Percentiles rank a stretch among this genome's conserved stretches.
Conservation (phyloP, 2,888 invertebrate genomes). For the Patella ulyssiponensis region DNA sequence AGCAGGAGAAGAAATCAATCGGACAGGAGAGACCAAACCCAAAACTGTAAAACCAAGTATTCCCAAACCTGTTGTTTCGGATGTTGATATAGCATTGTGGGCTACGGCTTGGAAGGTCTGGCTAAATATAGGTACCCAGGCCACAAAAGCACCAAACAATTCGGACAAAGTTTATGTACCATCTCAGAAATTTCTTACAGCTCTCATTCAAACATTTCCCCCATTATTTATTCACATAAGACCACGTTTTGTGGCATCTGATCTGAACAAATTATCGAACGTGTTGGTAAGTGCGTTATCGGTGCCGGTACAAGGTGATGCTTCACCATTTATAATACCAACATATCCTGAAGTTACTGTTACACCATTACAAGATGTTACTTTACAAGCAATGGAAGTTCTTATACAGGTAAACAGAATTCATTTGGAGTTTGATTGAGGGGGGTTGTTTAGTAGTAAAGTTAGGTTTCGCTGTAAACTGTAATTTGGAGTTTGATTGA, state of each 20-base stretch:
- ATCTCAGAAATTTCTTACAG: conserved; percentile 93
- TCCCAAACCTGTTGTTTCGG: conserved; percentile 33
- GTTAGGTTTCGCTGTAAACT: no score
- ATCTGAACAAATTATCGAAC: conserved; percentile 85
- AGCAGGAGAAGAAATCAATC: conserved; percentile 54
- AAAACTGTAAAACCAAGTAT: conserved; percentile 12
- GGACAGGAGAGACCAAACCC: conserved; percentile 47
- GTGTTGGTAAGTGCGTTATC: conserved; percentile 84
- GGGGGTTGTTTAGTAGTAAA: not conserved
- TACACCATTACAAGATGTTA: conserved; percentile 87
- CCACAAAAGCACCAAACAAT: conserved; percentile 77
- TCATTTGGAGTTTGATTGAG: not conserved
- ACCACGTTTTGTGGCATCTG: conserved; percentile 77
- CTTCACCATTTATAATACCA: conserved; percentile 85
- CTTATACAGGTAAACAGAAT: conserved; percentile 81
- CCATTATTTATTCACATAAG: conserved; percentile 92
- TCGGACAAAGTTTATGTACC: conserved; percentile 81
- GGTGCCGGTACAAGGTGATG: conserved; percentile 86
- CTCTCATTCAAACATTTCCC: conserved; percentile 95
- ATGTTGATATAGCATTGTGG: conserved; percentile 68
- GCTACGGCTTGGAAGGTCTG: conserved; percentile 76
- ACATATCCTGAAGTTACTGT: conserved; percentile 81
- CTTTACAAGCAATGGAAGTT: conserved; percentile 88
- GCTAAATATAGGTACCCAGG: conserved; percentile 88
- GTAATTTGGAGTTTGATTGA: no score